A percentile compares a stretch with the other conserved stretches of the same genome.
Evolutionary conservation across 2,888 invertebrate genomes (phyloP).

Genomic region (Drosophila multiciliata): DNA sequence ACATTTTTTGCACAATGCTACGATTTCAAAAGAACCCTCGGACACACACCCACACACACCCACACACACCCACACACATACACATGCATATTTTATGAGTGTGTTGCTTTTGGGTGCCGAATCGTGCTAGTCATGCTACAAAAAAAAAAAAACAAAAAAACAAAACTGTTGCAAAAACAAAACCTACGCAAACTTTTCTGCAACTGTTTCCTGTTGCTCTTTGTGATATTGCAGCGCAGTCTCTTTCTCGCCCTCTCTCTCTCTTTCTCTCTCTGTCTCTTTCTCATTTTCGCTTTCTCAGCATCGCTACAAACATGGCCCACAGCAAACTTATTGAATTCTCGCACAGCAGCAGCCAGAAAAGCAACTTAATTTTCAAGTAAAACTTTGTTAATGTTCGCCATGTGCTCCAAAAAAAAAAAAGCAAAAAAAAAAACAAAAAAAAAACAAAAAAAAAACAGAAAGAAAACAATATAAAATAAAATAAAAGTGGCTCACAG

Average conservation of each 20-base stretch:
- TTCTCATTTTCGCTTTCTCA: constrained; percentile 3
- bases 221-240: constrained; percentile 49
- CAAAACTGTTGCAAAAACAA: constrained; percentile 10
- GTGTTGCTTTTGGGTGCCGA: constrained; percentile 41
- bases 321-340: constrained; percentile 74
- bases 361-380: constrained; percentile 73
- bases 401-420: constrained; percentile 49
- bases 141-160: constrained; percentile 12
- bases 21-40: constrained; percentile 51
- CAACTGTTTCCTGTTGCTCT: constrained; percentile 42
- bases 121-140: constrained; percentile 60
- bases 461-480: neutral
- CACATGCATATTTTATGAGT: constrained; percentile 52
- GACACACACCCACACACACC: constrained; percentile 1
- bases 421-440: neutral
- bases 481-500: constrained; percentile 40
- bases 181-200: constrained; percentile 57
- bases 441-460: neutral
- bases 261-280: neutral
- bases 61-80: neutral
- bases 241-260: neutral
- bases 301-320: constrained; percentile 39
- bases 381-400: constrained; percentile 72
- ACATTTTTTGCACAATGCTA: constrained; percentile 48
- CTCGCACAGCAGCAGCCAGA: constrained; percentile 59